These are phyloP conservation scores for Bambusicola thoracicus DNA, from an alignment of 2,113 vertebrate species.

Conservation along the genomic window DNA sequence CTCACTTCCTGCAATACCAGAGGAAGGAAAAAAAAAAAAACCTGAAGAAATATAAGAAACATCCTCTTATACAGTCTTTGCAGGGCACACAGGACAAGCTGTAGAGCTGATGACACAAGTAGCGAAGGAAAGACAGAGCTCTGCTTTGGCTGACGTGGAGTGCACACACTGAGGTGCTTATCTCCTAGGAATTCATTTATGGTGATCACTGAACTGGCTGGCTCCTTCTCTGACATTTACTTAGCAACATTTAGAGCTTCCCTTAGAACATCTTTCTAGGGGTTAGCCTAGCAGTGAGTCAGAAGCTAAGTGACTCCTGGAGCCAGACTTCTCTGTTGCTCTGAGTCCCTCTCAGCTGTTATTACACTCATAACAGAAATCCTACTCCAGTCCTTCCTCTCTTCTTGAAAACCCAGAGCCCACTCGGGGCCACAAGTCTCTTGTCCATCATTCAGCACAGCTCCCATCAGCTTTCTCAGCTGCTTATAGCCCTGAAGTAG, in stretches of 20 bases:
- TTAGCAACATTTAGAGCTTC: not conserved
- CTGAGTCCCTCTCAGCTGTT: not conserved
- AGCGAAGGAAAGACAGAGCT: accelerated
- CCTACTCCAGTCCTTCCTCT: not conserved
- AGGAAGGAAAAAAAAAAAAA: not conserved
- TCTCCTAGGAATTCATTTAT: not conserved
- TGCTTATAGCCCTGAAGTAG: not conserved
- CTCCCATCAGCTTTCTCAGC: not conserved
- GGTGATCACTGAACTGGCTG: not conserved
- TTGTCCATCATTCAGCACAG: not conserved
- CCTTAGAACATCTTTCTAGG: not conserved
- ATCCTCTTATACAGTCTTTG: not conserved
- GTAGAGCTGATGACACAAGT: not conserved
- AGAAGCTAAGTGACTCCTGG: not conserved
- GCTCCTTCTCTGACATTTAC: not conserved
- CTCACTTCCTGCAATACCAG: not conserved
- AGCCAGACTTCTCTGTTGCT: not conserved
- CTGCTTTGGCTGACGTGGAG: accelerated
- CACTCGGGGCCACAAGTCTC: not conserved
- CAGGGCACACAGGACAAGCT: accelerated
- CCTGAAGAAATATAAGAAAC: not conserved
- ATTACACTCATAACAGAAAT: not conserved
- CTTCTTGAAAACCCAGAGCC: not conserved
- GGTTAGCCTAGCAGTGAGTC: not conserved
- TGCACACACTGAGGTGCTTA: not conserved